Percentiles rank a stretch among this genome's conserved stretches.
Evolutionary conservation across 2,797 vertebrate genomes (phyloP).

Genomic region (Lepilemur ruficaudatus): DNA sequence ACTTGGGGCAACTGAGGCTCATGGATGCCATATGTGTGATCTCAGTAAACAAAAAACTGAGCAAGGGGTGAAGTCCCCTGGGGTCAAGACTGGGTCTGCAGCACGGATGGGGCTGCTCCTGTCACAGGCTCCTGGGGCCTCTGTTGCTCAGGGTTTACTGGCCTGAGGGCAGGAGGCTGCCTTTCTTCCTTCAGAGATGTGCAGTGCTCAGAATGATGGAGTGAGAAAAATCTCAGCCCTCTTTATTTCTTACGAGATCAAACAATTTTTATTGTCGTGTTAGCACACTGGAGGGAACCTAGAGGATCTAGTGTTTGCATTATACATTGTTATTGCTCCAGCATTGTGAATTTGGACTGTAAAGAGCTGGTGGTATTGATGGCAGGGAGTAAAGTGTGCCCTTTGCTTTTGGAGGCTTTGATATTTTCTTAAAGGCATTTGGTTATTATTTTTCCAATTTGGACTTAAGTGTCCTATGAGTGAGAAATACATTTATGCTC

Average conservation of each 20-base stretch:
- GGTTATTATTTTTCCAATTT: background rate
- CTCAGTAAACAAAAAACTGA: background rate
- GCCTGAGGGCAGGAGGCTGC: background rate
- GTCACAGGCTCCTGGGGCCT: too few species aligned
- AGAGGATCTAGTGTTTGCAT: background rate
- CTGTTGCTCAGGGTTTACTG: background rate
- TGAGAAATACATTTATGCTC: background rate
- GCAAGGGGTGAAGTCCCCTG: background rate
- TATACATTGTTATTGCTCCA: background rate
- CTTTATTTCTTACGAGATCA: background rate
- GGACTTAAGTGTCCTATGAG: background rate
- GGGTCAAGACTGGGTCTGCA: too few species aligned
- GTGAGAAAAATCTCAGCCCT: background rate
- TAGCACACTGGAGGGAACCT: background rate
- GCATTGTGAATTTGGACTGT: background rate
- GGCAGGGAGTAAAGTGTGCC: background rate
- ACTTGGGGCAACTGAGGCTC: background rate
- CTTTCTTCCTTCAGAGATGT: background rate
- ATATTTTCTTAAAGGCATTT: background rate
- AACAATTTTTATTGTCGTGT: background rate
- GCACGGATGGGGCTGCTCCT: background rate
- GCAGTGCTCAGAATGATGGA: background rate
- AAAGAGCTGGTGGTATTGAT: background rate
- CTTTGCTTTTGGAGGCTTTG: background rate
- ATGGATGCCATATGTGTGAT: background rate